Conservation (phyloP, 2,888 invertebrate genomes). For the Drosophila paucipuncta region DNA sequence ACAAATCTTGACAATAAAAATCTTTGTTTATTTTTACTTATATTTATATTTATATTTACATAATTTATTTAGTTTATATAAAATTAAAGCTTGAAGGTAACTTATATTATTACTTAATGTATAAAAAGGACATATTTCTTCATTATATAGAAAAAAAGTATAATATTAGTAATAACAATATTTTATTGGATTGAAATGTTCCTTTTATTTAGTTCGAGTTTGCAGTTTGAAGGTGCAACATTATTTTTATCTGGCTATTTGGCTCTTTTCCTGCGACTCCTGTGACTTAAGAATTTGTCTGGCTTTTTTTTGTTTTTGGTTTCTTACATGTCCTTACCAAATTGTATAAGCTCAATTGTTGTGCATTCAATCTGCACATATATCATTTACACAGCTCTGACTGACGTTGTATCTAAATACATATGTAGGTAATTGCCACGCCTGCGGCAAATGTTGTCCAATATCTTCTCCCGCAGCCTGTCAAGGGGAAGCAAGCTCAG, state of each 20-base stretch:
- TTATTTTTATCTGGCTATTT: neutral
- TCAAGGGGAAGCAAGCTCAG: slow-evolving; percentile 2
- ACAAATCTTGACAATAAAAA: neutral
- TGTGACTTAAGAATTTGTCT: neutral
- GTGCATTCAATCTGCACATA: slow-evolving; percentile 31
- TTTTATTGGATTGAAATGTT: neutral
- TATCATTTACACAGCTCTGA: slow-evolving; percentile 52
- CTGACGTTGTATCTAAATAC: slow-evolving; percentile 8
- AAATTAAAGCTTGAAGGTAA: neutral
- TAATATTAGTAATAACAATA: neutral
- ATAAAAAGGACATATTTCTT: neutral
- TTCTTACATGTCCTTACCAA: neutral
- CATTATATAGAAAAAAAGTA: accelerated
- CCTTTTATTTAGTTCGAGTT: neutral
- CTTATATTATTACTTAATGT: accelerated
- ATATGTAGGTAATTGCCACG: slow-evolving; percentile 46
- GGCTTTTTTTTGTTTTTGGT: neutral
- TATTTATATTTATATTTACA: neutral
- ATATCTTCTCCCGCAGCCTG: neutral
- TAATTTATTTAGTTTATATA: neutral
- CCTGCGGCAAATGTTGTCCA: slow-evolving; percentile 22
- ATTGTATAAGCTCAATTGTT: slow-evolving; percentile 8
- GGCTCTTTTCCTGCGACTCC: neutral
- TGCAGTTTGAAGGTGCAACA: neutral
- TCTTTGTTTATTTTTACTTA: neutral